These are phyloP conservation scores for Drepana arcuata DNA, from an alignment of 1,140 invertebrate genomes.

Conservation along the genomic window DNA sequence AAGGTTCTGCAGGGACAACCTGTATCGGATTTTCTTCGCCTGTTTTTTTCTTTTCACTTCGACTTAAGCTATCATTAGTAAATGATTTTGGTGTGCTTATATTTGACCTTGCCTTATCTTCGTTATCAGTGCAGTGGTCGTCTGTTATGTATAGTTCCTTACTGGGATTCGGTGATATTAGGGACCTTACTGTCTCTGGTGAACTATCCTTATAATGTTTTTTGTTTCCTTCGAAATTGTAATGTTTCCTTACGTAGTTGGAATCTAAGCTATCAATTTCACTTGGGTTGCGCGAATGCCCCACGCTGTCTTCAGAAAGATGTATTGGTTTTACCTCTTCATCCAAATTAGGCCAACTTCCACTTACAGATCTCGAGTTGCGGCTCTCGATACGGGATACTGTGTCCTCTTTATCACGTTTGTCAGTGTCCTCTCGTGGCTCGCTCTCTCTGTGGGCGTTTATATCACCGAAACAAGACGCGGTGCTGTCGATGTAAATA, in stretches of 20 bases:
- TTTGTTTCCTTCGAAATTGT: constrained; percentile 64
- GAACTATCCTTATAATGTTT: constrained; percentile 63
- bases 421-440: constrained; percentile 27
- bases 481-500: constrained; percentile 67
- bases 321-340: constrained; percentile 54
- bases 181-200: constrained; percentile 53
- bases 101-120: constrained; percentile 46
- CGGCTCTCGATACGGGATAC: constrained; percentile 41
- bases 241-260: constrained; percentile 76
- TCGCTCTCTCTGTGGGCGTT: constrained; percentile 54
- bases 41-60: constrained; percentile 25
- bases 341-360: constrained; percentile 62
- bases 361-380: constrained; percentile 47
- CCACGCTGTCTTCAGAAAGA: constrained; percentile 61
- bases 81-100: constrained; percentile 64
- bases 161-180: constrained; percentile 32
- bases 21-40: constrained; percentile 16
- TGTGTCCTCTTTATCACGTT: constrained; percentile 42
- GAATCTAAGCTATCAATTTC: constrained; percentile 77
- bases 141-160: constrained; percentile 62
- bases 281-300: constrained; percentile 66
- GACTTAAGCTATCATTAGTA: constrained; percentile 43
- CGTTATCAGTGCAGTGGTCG: constrained; percentile 47
- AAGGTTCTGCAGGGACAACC: constrained; percentile 26
- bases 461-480: constrained; percentile 66